Evolutionary conservation across 1,140 invertebrate species (phyloP).

Genomic region (Cardiocondyla obscurior): DNA sequence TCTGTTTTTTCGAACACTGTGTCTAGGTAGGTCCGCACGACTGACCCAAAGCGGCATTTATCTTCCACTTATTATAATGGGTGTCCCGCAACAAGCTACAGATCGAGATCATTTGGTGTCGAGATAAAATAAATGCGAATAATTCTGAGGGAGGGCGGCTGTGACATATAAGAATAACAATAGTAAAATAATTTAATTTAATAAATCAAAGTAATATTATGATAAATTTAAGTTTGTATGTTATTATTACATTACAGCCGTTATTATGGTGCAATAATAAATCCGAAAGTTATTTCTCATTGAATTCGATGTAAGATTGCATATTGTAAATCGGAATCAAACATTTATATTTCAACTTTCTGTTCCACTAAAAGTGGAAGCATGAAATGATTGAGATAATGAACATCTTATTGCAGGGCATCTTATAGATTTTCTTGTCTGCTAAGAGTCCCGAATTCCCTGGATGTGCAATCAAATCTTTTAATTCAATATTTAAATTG

Average conservation of each 20-base stretch:
- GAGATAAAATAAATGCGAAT: constrained; percentile 1
- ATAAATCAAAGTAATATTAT: constrained; percentile 1
- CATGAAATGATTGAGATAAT: background rate
- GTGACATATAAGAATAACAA: constrained; percentile 22
- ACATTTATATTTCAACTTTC: constrained; percentile 25
- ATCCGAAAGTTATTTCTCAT: background rate
- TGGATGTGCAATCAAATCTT: background rate
- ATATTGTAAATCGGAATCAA: background rate
- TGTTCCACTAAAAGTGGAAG: background rate
- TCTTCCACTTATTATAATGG: constrained; percentile 72
- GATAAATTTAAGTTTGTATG: constrained; percentile 1
- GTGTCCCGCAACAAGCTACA: constrained; percentile 53
- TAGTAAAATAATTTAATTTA: constrained; percentile 16
- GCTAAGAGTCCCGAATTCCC: constrained; percentile 1
- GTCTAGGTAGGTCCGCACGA: constrained; percentile 80
- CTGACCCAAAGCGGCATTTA: constrained; percentile 82
- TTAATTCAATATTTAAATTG: background rate
- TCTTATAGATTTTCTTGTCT: constrained; percentile 52
- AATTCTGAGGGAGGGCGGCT: background rate
- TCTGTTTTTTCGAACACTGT: constrained; percentile 54
- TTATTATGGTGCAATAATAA: background rate
- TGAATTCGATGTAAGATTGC: constrained; percentile 17
- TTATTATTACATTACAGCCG: constrained; percentile 22
- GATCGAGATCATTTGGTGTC: background rate
- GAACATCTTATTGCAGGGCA: constrained; percentile 36